A percentile compares a stretch with the other conserved stretches of the same genome.
Conservation (phyloP, 2,113 vertebrate genomes). For the Scolopax mira region DNA sequence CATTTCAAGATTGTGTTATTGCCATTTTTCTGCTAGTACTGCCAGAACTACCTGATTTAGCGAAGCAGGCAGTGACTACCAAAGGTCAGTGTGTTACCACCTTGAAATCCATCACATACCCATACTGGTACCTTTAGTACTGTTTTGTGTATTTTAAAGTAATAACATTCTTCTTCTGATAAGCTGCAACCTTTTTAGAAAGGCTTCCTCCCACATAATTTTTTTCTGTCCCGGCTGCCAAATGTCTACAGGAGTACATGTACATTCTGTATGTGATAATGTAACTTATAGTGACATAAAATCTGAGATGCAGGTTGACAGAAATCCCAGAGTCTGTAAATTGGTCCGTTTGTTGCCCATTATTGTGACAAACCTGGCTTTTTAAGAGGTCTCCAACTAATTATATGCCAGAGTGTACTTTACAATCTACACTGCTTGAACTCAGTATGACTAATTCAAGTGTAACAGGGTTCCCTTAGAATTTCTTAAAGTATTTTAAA, state of each 20-base stretch:
- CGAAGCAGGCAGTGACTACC: not conserved
- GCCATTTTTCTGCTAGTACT: not conserved
- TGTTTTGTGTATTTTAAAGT: not conserved
- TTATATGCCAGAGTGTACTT: not conserved
- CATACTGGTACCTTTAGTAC: not conserved
- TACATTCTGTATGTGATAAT: not conserved
- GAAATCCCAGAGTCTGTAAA: not conserved
- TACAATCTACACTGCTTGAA: not conserved
- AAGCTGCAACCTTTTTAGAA: not conserved
- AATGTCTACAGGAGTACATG: not conserved
- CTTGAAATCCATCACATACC: not conserved
- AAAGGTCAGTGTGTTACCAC: not conserved
- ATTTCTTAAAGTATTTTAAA: not conserved
- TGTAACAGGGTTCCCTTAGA: not conserved
- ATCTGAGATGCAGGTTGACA: not conserved
- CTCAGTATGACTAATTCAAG: not conserved
- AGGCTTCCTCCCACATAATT: not conserved
- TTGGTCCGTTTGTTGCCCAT: not conserved
- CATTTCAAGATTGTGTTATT: not conserved
- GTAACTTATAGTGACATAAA: not conserved
- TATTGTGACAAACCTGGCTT: not conserved
- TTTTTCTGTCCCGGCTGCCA: not conserved
- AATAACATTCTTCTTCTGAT: not conserved
- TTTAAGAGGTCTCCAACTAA: not conserved
- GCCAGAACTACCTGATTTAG: not conserved